phyloP scores from a whole-genome alignment of 2,888 invertebrate genomes.

The Xiphydria camelus region DNA sequence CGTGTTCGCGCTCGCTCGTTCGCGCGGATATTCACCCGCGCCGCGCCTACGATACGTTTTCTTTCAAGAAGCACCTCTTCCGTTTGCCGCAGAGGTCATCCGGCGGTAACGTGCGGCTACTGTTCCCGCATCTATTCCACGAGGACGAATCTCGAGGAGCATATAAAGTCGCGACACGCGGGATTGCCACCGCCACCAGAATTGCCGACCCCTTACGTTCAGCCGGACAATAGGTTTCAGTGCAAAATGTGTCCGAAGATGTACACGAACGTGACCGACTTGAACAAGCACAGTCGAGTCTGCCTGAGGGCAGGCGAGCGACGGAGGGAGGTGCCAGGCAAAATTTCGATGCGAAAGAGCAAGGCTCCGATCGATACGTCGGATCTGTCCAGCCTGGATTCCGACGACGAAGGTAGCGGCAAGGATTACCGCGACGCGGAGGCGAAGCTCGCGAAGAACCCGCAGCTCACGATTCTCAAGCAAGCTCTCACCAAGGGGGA shows the following conservation, averaged over 20 bases:
- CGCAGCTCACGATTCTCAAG: constrained; percentile 53
- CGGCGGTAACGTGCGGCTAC: constrained; percentile 56
- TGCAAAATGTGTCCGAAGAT: constrained; percentile 52
- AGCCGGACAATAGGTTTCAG: constrained; percentile 40
- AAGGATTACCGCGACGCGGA: constrained; percentile 56
- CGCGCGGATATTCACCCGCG: too few species aligned
- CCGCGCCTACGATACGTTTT: too few species aligned
- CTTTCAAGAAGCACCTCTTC: not conserved
- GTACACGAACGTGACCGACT: constrained; percentile 48
- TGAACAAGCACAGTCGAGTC: constrained; percentile 48
- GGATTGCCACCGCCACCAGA: constrained; percentile 47
- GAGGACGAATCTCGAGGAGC: constrained; percentile 56
- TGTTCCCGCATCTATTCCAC: constrained; percentile 58
- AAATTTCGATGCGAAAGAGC: constrained; percentile 52
- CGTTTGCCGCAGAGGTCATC: constrained; percentile 53
- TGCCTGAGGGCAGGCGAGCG: constrained; percentile 42
- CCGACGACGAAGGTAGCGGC: constrained; percentile 48
- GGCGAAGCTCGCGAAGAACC: constrained; percentile 57
- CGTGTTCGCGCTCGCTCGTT: not conserved
- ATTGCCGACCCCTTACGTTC: constrained; percentile 30
- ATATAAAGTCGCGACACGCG: constrained; percentile 56
- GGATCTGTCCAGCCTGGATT: constrained; percentile 47
- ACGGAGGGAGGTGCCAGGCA: constrained; percentile 42
- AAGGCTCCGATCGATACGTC: constrained; percentile 50
- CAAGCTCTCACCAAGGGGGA: constrained; percentile 51